Evolutionary conservation across 2,888 invertebrate genomes (phyloP).

Genomic region (Tanaodytes sp.): DNA sequence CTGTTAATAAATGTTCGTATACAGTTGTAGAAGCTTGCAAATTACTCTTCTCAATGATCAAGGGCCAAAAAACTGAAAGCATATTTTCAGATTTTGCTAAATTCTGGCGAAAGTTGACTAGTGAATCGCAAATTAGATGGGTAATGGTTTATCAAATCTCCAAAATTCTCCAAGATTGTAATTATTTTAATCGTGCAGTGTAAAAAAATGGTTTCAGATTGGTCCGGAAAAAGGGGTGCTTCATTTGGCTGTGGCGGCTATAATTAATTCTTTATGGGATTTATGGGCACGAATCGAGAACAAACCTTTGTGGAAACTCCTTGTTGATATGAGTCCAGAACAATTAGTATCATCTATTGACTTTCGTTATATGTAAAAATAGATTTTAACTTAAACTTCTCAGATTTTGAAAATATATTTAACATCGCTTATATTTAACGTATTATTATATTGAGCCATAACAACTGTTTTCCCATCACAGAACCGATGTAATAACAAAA

Average conservation of each 20-base stretch:
- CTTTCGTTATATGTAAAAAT: constrained; percentile 82
- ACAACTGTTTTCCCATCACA: constrained; percentile 63
- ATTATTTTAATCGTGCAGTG: no score
- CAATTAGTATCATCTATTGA: constrained; percentile 88
- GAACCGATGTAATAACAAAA: constrained; percentile 86
- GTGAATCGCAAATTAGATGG: constrained; percentile 94
- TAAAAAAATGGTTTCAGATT: constrained; percentile 75
- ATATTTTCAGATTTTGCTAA: constrained; percentile 85
- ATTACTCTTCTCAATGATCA: constrained; percentile 80
- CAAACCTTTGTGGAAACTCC: constrained; percentile 90
- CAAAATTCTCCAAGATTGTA: no score
- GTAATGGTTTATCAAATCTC: constrained; percentile 72
- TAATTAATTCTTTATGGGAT: constrained; percentile 94
- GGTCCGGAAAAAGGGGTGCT: constrained; percentile 93
- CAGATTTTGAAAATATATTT: no score
- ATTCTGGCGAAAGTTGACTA: constrained; percentile 88
- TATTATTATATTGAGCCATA: no score
- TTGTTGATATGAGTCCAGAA: constrained; percentile 89
- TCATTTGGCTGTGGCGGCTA: constrained; percentile 89
- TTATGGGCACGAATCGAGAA: constrained; percentile 88
- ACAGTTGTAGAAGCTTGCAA: constrained; percentile 85
- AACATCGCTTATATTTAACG: no score
- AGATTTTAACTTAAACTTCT: no score
- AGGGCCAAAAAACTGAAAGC: constrained; percentile 80
- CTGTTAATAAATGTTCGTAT: no score